Evolutionary conservation across 1,140 invertebrate genomes (phyloP), one percentile per base, ranked within the genome.

Genomic region (Papilio machaon): DNA sequence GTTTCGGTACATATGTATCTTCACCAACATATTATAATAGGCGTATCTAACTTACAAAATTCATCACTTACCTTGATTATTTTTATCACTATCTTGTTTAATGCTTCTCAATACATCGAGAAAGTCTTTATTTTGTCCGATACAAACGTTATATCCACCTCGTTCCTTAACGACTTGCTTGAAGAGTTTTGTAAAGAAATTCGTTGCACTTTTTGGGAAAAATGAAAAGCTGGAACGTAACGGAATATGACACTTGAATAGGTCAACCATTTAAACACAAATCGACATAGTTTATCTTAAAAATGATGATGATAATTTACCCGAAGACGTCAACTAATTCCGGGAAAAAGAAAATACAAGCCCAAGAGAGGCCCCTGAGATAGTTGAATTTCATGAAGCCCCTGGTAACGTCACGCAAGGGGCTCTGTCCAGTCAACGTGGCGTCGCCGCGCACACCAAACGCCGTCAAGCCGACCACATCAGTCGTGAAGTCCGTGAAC

Each of bases 381-480:
- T 73, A 13, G 73, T 58, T 80, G 46, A 73, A 85, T n/a, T 79
- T 75, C 82, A 83, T 83, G 9, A 86, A 82, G 0, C 77, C 80
- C 17, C 80, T 77, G 0, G 84, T 84, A 2, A 86, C 73, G 5
- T 46, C 54, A 4, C 85, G 77, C 0, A 87, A 46, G 15, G 79
- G 81, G n/a, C 81, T 82, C 7, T 79, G 47, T 8, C 83, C 82
- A 0, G 82, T 86, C 9, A 84, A 52, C 6, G 86, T 85, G 0
- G 85, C 80, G 13, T 88, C 75, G 35, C 81, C 80, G 54, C 95
- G 87, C 5, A 96, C 82, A 3, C 95, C 96, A 88, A 96, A 96
- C 1, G 95, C 95, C 49, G 91, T 91, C 0, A 91, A 91, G 2
- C 93, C 95, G 73, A 96, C 95, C 0, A 95, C 89, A 78, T 96